Conservation (phyloP, 1,140 invertebrate species). For the Schlechtendalia chinensis region DNA sequence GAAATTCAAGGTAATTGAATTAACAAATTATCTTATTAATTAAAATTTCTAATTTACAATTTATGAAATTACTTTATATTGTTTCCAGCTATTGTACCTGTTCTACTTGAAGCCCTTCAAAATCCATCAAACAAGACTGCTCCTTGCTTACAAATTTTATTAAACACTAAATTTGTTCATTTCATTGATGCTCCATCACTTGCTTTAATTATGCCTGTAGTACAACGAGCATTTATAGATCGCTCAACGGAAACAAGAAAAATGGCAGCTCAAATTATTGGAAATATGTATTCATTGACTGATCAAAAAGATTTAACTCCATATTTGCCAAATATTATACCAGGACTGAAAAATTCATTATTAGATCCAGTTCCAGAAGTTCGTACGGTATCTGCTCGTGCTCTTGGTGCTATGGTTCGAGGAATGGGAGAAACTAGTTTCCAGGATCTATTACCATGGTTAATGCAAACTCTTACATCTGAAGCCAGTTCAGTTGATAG, state of each 20-base stretch:
- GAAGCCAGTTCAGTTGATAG: slow-evolving; percentile 93
- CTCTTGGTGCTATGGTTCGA: slow-evolving; percentile 93
- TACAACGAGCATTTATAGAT: slow-evolving; percentile 95
- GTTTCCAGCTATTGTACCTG: slow-evolving; percentile 78
- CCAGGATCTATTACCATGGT: slow-evolving; percentile 93
- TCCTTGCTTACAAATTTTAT: slow-evolving; percentile 82
- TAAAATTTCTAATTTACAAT: slow-evolving; percentile 7
- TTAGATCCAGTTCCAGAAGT: slow-evolving; percentile 97
- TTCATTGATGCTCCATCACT: slow-evolving; percentile 98
- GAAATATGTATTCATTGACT: slow-evolving; percentile 98
- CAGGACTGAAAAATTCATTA: slow-evolving; percentile 92
- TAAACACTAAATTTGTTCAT: slow-evolving; percentile 98
- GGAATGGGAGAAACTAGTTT: slow-evolving; percentile 96
- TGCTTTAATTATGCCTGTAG: slow-evolving; percentile 98
- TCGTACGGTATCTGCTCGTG: slow-evolving; percentile 86
- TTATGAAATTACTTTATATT: slow-evolving; percentile 28
- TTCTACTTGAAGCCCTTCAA: slow-evolving; percentile 87
- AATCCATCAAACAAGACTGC: slow-evolving; percentile 96
- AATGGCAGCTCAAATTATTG: slow-evolving; percentile 99
- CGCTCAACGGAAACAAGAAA: slow-evolving; percentile 95
- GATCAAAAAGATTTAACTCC: slow-evolving; percentile 98
- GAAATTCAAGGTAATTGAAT: slow-evolving; percentile 83
- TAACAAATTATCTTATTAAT: neutral
- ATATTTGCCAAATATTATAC: slow-evolving; percentile 94
- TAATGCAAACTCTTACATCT: slow-evolving; percentile 97